These are phyloP conservation scores for Euphydryas editha DNA, from an alignment of 2,888 invertebrate species.

Conservation along the genomic window DNA sequence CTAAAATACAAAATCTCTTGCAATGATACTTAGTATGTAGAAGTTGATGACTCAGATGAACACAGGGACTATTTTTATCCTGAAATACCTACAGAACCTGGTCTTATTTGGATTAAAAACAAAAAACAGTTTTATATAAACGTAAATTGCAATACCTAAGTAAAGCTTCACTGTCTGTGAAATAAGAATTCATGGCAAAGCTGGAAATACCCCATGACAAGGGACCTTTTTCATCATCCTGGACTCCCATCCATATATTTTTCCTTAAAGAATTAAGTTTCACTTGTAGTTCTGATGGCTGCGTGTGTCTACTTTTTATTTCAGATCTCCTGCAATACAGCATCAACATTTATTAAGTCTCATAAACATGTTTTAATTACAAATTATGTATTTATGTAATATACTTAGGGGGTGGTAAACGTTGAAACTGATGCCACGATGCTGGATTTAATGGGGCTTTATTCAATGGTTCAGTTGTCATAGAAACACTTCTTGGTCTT, in stretches of 20 bases:
- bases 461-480: conserved; percentile 71
- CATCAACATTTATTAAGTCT: not conserved
- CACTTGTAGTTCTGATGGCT: conserved; percentile 86
- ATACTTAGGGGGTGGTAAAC: conserved; percentile 78
- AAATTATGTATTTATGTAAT: not conserved
- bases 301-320: conserved; percentile 67
- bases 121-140: too few relatives aligned
- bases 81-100: too few relatives aligned
- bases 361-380: not conserved
- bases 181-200: conserved; percentile 80
- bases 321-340: conserved; percentile 65
- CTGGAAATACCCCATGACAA: conserved; percentile 87
- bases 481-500: conserved; percentile 76
- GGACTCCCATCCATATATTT: conserved; percentile 89
- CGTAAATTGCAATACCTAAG: conserved; percentile 67
- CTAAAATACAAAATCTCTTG: too few relatives aligned
- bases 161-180: conserved; percentile 83
- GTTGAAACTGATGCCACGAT: conserved; percentile 78
- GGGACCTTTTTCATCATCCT: conserved; percentile 80
- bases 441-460: conserved; percentile 73
- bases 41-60: too few relatives aligned
- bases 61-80: too few relatives aligned
- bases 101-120: too few relatives aligned
- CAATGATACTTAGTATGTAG: too few relatives aligned
- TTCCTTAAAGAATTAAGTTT: conserved; percentile 87